phyloP scores from a whole-genome alignment of 53 echinoderm and acorn worm species.

The Holothuria scabra region DNA sequence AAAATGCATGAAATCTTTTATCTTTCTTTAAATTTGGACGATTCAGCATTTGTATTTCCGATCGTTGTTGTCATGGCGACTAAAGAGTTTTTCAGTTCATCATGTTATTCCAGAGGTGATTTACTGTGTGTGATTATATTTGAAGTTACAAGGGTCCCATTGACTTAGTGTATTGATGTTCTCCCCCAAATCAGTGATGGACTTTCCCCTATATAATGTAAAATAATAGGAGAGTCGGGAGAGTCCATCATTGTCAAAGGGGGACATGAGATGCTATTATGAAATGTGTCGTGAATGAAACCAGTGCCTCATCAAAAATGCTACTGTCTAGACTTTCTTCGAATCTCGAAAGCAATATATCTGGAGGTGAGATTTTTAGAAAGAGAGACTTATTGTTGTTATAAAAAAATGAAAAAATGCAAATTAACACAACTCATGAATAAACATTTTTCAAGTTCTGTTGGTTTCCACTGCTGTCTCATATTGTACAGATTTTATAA shows the following conservation, averaged over 20 bases:
- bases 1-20: constrained; percentile 37
- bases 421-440: constrained; percentile 52
- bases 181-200: constrained; percentile 40
- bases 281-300: constrained; percentile 54
- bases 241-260: constrained; percentile 42
- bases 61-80: constrained; percentile 36
- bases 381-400: constrained; percentile 54
- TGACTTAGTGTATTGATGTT: constrained; percentile 52
- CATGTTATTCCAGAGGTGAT: constrained; percentile 54
- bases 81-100: constrained; percentile 51
- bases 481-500: constrained; percentile 55
- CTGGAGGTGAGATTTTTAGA: constrained; percentile 52
- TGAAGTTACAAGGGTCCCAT: constrained; percentile 51
- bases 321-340: constrained; percentile 54
- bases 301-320: constrained; percentile 51
- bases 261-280: constrained; percentile 54
- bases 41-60: constrained; percentile 38
- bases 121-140: constrained; percentile 53
- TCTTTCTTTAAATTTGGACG: constrained; percentile 21
- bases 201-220: constrained; percentile 51
- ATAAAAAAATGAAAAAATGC: constrained; percentile 49
- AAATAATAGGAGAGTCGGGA: constrained; percentile 51
- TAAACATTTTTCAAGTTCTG: constrained; percentile 54
- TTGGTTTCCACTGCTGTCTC: constrained; percentile 53
- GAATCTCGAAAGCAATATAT: constrained; percentile 52